These are phyloP conservation scores for Acheta domesticus DNA, from an alignment of 2,888 invertebrate species.

Conservation along the genomic window DNA sequence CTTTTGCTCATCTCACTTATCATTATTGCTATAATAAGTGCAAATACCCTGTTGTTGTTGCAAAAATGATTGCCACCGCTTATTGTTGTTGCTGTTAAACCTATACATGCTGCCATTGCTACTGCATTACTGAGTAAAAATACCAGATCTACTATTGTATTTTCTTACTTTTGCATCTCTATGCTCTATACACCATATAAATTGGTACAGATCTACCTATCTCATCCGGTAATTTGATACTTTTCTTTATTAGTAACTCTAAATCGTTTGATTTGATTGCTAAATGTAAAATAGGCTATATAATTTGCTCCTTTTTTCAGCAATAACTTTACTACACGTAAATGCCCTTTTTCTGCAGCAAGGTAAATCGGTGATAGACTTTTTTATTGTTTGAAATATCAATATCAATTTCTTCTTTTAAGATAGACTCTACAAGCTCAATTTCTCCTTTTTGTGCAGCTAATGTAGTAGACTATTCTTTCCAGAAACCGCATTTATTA, in stretches of 20 bases:
- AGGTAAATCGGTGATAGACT: background rate
- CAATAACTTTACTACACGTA: background rate
- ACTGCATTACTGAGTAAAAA: background rate
- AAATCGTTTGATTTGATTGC: conserved; percentile 18
- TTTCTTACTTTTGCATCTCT: background rate
- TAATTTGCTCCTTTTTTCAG: background rate
- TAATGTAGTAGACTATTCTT: background rate
- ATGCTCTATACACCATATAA: background rate
- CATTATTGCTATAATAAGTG: conserved; percentile 19
- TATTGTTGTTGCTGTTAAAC: background rate
- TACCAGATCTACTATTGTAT: background rate
- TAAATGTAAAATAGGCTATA: background rate
- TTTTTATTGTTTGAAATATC: conserved; percentile 19
- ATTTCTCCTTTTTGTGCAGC: background rate
- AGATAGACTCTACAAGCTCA: background rate
- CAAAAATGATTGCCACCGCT: no score
- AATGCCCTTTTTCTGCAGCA: background rate
- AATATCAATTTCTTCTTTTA: background rate
- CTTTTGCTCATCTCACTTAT: conserved; percentile 23
- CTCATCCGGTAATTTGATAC: background rate
- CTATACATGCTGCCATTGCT: background rate
- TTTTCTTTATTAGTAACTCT: conserved; percentile 20
- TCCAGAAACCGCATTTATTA: background rate
- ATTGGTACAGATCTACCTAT: background rate
- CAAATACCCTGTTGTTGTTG: no score